Percentiles rank a stretch among this genome's conserved stretches.
These are phyloP conservation scores for Heliconius cydno DNA, from an alignment of 2,888 invertebrate species.

Conservation along the genomic window DNA sequence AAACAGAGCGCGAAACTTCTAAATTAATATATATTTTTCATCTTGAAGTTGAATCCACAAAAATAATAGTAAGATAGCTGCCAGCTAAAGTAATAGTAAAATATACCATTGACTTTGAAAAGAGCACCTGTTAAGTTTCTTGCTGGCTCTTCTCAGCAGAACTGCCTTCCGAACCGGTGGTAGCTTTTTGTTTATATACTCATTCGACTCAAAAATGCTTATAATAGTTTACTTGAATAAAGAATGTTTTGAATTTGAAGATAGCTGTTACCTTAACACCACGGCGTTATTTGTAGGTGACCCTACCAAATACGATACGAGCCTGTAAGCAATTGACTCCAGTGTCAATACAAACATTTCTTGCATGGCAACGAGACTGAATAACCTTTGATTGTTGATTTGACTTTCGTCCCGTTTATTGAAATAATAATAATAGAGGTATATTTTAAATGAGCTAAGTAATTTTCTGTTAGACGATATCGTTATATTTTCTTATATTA, in stretches of 20 bases:
- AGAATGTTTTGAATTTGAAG: too few species aligned
- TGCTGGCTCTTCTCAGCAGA: too few species aligned
- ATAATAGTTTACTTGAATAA: too few species aligned
- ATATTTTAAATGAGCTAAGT: neutral
- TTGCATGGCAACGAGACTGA: neutral
- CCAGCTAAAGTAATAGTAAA: too few species aligned
- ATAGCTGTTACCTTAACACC: too few species aligned
- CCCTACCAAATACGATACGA: neutral
- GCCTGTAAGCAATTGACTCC: neutral
- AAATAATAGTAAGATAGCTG: too few species aligned
- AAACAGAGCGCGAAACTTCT: too few species aligned
- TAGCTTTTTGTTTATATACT: too few species aligned
- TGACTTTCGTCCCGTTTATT: conserved; percentile 2
- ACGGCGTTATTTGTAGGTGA: neutral
- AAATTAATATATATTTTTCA: neutral
- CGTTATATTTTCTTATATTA: neutral
- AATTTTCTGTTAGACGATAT: neutral
- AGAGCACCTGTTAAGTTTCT: too few species aligned
- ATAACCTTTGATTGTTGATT: conserved; percentile 10
- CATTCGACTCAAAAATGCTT: too few species aligned
- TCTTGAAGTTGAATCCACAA: neutral
- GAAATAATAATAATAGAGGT: neutral
- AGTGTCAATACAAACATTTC: neutral
- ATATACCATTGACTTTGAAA: too few species aligned
- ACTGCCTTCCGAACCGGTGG: too few species aligned